phyloP scores from a whole-genome alignment of 1,140 invertebrate species.

The Achatina immaculata region DNA sequence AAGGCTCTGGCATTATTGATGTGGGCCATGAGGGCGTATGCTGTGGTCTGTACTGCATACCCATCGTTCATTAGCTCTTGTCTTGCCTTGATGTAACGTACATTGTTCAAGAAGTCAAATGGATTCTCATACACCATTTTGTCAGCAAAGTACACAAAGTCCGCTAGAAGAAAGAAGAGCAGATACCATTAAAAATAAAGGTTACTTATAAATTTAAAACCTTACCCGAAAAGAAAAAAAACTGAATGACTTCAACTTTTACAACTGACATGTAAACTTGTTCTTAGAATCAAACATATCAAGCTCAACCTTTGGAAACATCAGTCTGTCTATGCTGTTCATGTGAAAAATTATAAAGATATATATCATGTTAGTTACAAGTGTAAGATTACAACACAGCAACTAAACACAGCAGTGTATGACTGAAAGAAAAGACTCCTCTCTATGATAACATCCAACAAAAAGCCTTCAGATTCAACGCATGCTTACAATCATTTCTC shows the following conservation, averaged over 20 bases:
- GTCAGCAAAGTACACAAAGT: conserved; percentile 63
- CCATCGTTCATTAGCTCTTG: conserved; percentile 84
- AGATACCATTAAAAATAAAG: not conserved
- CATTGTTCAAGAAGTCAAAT: conserved; percentile 71
- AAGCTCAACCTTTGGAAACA: too few relatives aligned
- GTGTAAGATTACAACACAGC: too few relatives aligned
- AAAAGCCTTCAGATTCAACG: too few relatives aligned
- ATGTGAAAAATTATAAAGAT: too few relatives aligned
- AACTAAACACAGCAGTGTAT: too few relatives aligned
- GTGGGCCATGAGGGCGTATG: conserved; percentile 91
- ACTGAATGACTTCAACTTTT: not conserved
- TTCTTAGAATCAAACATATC: too few relatives aligned
- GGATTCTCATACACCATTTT: conserved; percentile 62
- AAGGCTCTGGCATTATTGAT: conserved; percentile 48
- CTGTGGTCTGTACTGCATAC: conserved; percentile 91
- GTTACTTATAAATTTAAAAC: not conserved
- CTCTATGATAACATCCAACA: too few relatives aligned
- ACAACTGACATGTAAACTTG: not conserved
- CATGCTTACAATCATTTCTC: conserved; percentile 44
- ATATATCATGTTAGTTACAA: too few relatives aligned
- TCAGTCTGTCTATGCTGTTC: too few relatives aligned
- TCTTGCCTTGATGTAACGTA: conserved; percentile 88
- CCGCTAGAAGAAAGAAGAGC: conserved; percentile 51
- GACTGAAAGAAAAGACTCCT: too few relatives aligned
- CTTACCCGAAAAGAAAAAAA: too few relatives aligned